Evolutionary conservation across 2,113 vertebrate species (phyloP), one percentile per base, ranked within the genome.

Genomic region (Halichoerus grypus): DNA sequence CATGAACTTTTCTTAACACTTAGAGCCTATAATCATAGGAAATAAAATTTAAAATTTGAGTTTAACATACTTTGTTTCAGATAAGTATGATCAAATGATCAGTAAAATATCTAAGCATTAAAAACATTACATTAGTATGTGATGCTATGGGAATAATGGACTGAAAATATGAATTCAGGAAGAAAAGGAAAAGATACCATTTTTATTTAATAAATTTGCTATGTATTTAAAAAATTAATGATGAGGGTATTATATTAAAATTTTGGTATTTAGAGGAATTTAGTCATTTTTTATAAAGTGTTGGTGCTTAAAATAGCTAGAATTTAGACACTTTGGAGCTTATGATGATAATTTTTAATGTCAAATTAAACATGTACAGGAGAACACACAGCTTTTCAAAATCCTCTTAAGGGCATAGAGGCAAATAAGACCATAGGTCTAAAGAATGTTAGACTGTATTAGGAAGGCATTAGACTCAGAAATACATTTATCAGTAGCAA

Each of bases 231-330:
- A 71, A 84, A 86, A 79, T 49, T 15, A 91, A 88, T 49, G 91
- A 84, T n/a, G 12, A 15, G 3, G 18, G 4, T 13, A 88, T 93
- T 28, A 85, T 13, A 88, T 93, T 28, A 85, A 88, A 67, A 88
- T 93, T 96, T 61, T 81, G 80, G 6, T 42, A 83, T 74, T 95
- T 79, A 83, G 33, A 67, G 31, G 71, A 71, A 93, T 71, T 92
- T 89, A 95, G 22, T 67, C 18, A 92, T 69, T 96, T 61, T 61
- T 84, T 91, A 14, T n/a, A 79, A 76, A 74, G 16, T 19, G 13
- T 83, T 87, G 19, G 59, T 53, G 10, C 28, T 81, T 80, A 46
- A 86, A 81, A 76, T 69, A 65, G 8, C 33, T 92, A 46, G 31
- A 86, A 89, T 33, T 95, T 82, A 95, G 86, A 77, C 6, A 22